phyloP scores from a whole-genome alignment of 1,140 invertebrate genomes.

The Drosophila lini region DNA sequence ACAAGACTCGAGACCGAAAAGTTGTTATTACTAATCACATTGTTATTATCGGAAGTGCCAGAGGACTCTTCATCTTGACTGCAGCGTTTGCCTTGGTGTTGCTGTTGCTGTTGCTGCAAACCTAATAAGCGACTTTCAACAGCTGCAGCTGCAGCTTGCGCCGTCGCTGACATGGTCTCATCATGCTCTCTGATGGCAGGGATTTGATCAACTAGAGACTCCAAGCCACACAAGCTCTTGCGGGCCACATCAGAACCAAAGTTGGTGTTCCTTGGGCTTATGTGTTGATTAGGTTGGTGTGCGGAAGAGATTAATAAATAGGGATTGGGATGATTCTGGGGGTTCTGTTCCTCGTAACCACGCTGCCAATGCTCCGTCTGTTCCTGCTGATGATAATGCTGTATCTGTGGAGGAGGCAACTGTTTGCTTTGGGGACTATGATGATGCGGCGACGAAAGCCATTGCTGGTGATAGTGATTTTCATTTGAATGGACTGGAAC shows the following conservation, averaged over 20 bases:
- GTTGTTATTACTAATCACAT: slow-evolving; percentile 54
- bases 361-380: slow-evolving; percentile 50
- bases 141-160: slow-evolving; percentile 61
- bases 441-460: slow-evolving; percentile 47
- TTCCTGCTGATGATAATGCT: slow-evolving; percentile 40
- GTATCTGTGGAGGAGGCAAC: slow-evolving; percentile 55
- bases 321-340: slow-evolving; percentile 14
- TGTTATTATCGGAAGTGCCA: slow-evolving; percentile 24
- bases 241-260: slow-evolving; percentile 90
- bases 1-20: slow-evolving; percentile 74
- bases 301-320: slow-evolving; percentile 58
- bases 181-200: slow-evolving; percentile 91
- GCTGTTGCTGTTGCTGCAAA: slow-evolving; percentile 43
- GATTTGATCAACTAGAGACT: slow-evolving; percentile 95
- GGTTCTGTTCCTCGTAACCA: slow-evolving; percentile 47
- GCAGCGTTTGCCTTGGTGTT: slow-evolving; percentile 16
- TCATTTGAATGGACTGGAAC: slow-evolving; percentile 36
- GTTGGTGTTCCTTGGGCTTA: slow-evolving; percentile 77
- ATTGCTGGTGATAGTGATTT: slow-evolving; percentile 65
- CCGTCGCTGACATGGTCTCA: slow-evolving; percentile 38
- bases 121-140: slow-evolving; percentile 67
- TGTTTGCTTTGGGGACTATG: slow-evolving; percentile 69
- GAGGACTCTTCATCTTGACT: slow-evolving; percentile 18
- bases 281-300: slow-evolving; percentile 45
- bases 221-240: slow-evolving; percentile 94